Conservation (phyloP, 2,888 invertebrate genomes). For the Erebia epiphron region DNA sequence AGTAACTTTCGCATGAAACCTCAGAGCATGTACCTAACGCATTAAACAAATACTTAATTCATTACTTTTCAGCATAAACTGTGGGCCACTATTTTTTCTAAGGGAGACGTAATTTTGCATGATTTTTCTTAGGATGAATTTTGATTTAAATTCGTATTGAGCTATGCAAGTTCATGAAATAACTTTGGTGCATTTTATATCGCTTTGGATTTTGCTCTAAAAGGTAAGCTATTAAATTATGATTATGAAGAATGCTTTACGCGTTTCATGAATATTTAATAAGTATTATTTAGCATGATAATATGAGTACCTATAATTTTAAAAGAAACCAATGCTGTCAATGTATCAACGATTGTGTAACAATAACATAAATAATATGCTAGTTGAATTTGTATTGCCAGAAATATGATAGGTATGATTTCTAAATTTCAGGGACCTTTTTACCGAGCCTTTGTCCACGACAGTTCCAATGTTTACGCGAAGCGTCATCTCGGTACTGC, state of each 20-base stretch:
- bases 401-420: not conserved
- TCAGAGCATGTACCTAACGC: too few species aligned
- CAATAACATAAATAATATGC: too few species aligned
- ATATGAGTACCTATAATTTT: too few species aligned
- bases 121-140: not conserved
- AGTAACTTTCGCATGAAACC: not conserved
- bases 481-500: conserved; percentile 58
- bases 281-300: too few species aligned
- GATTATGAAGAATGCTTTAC: too few species aligned
- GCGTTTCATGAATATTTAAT: too few species aligned
- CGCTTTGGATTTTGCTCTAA: not conserved
- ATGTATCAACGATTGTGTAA: too few species aligned
- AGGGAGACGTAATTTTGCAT: not conserved
- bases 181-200: not conserved
- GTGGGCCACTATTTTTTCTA: not conserved
- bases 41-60: not conserved
- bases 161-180: not conserved
- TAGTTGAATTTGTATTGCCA: not conserved
- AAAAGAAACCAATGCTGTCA: too few species aligned
- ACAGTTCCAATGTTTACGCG: conserved; percentile 70
- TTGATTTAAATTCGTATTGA: not conserved
- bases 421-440: conserved; percentile 52
- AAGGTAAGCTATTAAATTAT: conserved; percentile 2
- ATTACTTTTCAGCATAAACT: not conserved
- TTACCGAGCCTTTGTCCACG: conserved; percentile 77